A percentile compares a stretch with the other conserved stretches of the same genome.
phyloP scores from a whole-genome alignment of 1,140 invertebrate genomes.

The Dinoponera quadriceps region DNA sequence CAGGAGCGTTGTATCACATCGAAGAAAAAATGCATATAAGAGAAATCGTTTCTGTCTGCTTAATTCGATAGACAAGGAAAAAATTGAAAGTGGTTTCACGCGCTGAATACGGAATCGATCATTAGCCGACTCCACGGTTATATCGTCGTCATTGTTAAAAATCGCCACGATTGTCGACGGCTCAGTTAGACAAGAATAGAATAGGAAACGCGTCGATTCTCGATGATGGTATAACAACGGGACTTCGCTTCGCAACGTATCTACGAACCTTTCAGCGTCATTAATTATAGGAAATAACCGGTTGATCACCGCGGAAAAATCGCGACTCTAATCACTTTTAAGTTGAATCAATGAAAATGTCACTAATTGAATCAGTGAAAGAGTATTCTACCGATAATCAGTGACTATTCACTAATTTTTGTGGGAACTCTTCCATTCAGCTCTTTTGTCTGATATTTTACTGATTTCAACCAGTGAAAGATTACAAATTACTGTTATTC shows the following conservation, averaged over 20 bases:
- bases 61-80: slow-evolving; percentile 37
- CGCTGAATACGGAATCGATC: slow-evolving; percentile 26
- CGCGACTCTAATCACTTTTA: too few species aligned
- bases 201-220: too few species aligned
- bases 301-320: slow-evolving; percentile 15
- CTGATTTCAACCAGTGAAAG: too few species aligned
- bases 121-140: slow-evolving; percentile 11
- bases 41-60: slow-evolving; percentile 52
- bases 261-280: neutral
- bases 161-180: slow-evolving; percentile 3
- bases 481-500: too few species aligned
- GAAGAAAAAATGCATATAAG: neutral
- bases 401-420: too few species aligned
- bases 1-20: slow-evolving; percentile 5
- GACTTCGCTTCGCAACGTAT: neutral
- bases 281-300: neutral
- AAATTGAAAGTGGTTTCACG: slow-evolving; percentile 35
- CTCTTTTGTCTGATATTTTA: too few species aligned
- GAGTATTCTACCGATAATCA: too few species aligned
- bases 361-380: too few species aligned
- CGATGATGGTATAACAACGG: neutral
- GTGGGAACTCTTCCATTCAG: too few species aligned
- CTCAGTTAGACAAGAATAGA: too few species aligned
- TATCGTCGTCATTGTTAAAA: too few species aligned
- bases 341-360: too few species aligned